Conservation (phyloP, 1,140 invertebrate species). For the Saccostrea echinata region DNA sequence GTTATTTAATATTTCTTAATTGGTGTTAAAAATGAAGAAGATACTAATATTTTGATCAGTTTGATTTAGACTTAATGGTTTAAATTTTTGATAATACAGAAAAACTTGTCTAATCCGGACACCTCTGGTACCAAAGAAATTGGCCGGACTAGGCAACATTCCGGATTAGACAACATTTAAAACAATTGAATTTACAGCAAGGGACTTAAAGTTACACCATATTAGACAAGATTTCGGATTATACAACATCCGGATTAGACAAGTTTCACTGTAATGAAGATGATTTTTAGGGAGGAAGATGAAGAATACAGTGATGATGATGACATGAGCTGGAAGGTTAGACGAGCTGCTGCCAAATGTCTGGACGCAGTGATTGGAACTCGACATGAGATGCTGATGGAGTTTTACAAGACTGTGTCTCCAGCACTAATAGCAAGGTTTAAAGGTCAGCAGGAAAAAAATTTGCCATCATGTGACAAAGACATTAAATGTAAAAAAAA, state of each 20-base stretch:
- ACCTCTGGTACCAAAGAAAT: too few species aligned
- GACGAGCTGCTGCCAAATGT: constrained; percentile 97
- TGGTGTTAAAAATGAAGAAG: too few species aligned
- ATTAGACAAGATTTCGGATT: neutral
- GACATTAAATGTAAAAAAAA: too few species aligned
- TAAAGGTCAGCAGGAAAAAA: constrained; percentile 85
- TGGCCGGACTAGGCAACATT: too few species aligned
- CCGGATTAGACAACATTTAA: too few species aligned
- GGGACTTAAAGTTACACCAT: neutral
- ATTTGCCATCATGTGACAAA: neutral
- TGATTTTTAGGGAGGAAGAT: constrained; percentile 86
- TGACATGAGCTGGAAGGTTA: constrained; percentile 99
- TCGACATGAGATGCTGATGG: constrained; percentile 92
- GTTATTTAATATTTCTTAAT: too few species aligned
- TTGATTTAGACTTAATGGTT: too few species aligned
- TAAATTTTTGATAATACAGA: too few species aligned
- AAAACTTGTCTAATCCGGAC: too few species aligned
- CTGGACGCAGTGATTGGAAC: constrained; percentile 96
- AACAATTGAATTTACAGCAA: too few species aligned
- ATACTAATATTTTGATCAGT: too few species aligned
- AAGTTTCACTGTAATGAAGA: constrained; percentile 4
- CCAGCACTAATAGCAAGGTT: constrained; percentile 94
- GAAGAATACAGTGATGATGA: constrained; percentile 96
- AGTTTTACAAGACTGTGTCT: constrained; percentile 94
- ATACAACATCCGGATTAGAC: too few species aligned